Conservation (phyloP, 2,888 invertebrate species). For the Caenorhabditis panamensis region DNA sequence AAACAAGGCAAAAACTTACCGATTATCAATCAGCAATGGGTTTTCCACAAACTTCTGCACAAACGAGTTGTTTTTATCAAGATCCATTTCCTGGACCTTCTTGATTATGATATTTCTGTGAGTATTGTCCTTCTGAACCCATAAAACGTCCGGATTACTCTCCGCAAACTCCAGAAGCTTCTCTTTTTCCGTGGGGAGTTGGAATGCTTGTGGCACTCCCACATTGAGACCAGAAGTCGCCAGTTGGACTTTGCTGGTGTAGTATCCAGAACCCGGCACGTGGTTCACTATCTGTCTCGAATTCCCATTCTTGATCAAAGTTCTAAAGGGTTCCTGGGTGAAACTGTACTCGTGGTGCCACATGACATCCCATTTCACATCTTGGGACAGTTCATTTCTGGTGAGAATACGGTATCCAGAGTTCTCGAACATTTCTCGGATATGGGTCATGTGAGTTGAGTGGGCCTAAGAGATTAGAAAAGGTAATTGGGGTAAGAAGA, state of each 20-base stretch:
- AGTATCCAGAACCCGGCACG: conserved; percentile 93
- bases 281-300: conserved; percentile 91
- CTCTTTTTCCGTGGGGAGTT: conserved; percentile 88
- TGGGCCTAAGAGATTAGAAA: conserved; percentile 64
- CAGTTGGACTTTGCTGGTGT: conserved; percentile 91
- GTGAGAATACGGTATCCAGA: conserved; percentile 85
- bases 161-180: conserved; percentile 83
- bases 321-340: conserved; percentile 51
- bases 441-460: conserved; percentile 88
- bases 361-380: conserved; percentile 88
- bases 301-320: conserved; percentile 83
- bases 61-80: conserved; percentile 87
- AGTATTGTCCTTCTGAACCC: conserved; percentile 93
- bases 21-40: conserved; percentile 92
- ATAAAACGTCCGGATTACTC: conserved; percentile 86
- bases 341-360: conserved; percentile 98
- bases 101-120: conserved; percentile 89
- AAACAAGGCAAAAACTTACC: conserved; percentile 81
- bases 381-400: conserved; percentile 3
- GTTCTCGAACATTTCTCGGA: conserved; percentile 88
- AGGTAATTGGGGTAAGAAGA: background rate
- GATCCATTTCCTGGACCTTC: conserved; percentile 86
- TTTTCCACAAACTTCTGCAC: conserved; percentile 92
- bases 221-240: conserved; percentile 88
- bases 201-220: conserved; percentile 91